These are phyloP conservation scores for Bembecia ichneumoniformis DNA, from an alignment of 2,888 invertebrate genomes.

Conservation along the genomic window DNA sequence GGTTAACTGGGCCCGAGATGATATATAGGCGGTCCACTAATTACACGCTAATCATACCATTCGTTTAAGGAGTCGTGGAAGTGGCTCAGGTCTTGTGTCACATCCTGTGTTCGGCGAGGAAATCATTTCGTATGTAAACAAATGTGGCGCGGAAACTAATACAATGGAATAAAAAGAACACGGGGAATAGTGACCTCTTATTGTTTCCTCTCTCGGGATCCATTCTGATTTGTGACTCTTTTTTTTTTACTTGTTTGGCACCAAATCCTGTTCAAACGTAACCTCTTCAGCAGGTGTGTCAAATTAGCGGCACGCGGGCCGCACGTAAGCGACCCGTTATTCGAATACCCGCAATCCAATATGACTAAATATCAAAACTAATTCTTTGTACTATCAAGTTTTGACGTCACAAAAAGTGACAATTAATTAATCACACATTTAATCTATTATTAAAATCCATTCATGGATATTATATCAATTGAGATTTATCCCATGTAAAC, in stretches of 20 bases:
- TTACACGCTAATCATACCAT: constrained; percentile 27
- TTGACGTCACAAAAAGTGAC: too few relatives aligned
- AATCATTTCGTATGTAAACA: constrained; percentile 16
- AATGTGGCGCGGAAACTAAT: constrained; percentile 21
- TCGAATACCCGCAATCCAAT: too few relatives aligned
- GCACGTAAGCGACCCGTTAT: too few relatives aligned
- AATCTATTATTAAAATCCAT: too few relatives aligned
- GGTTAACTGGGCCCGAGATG: constrained; percentile 26
- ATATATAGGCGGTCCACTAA: constrained; percentile 32
- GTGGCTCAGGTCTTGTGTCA: background rate
- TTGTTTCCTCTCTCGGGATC: constrained; percentile 42
- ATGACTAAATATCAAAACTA: too few relatives aligned
- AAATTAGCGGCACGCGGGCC: too few relatives aligned
- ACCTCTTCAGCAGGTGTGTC: constrained; percentile 21
- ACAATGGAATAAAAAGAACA: constrained; percentile 36
- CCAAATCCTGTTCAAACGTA: constrained; percentile 49
- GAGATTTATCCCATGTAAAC: too few relatives aligned
- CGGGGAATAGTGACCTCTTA: constrained; percentile 36
- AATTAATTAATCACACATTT: too few relatives aligned
- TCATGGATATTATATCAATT: too few relatives aligned
- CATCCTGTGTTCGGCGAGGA: constrained; percentile 10
- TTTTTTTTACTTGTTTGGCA: constrained; percentile 47
- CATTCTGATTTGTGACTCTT: constrained; percentile 39
- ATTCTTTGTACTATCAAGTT: too few relatives aligned
- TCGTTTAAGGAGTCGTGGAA: constrained; percentile 4